phyloP scores from a whole-genome alignment of 1,140 invertebrate species.

The Ceratoteleas bidentatus region DNA sequence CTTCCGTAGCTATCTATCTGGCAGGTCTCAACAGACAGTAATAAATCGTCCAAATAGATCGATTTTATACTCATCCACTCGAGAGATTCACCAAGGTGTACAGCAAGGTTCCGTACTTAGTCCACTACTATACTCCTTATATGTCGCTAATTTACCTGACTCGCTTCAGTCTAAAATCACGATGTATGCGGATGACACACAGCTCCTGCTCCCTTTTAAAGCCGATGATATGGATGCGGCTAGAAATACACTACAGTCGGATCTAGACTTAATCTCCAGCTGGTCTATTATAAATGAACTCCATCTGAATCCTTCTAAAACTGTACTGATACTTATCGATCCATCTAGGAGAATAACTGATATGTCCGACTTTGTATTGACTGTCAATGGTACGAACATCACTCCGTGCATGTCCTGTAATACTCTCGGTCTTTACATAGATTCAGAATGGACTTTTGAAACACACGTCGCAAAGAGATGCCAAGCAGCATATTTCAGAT shows the following conservation, averaged over 20 bases:
- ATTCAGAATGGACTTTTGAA: background rate
- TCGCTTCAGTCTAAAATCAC: background rate
- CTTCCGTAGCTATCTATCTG: background rate
- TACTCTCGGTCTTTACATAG: background rate
- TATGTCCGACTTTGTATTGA: too few relatives aligned
- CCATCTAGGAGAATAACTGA: background rate
- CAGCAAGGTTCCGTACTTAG: background rate
- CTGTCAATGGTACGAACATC: too few relatives aligned
- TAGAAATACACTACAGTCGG: background rate
- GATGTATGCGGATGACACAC: slow-evolving; percentile 1
- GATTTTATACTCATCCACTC: background rate
- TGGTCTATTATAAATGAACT: background rate
- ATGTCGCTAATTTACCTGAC: background rate
- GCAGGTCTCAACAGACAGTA: background rate
- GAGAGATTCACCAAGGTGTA: background rate
- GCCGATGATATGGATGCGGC: background rate
- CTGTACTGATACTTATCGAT: background rate
- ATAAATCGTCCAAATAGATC: background rate
- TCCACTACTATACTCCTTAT: background rate
- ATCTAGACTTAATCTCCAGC: background rate
- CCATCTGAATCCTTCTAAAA: background rate
- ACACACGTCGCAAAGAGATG: background rate
- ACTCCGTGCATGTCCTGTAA: background rate
- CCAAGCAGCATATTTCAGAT: background rate
- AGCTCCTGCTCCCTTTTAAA: background rate